These are phyloP conservation scores for Lamprologus ornatipinnis DNA, from an alignment of 2,113 vertebrate genomes.

Conservation along the genomic window DNA sequence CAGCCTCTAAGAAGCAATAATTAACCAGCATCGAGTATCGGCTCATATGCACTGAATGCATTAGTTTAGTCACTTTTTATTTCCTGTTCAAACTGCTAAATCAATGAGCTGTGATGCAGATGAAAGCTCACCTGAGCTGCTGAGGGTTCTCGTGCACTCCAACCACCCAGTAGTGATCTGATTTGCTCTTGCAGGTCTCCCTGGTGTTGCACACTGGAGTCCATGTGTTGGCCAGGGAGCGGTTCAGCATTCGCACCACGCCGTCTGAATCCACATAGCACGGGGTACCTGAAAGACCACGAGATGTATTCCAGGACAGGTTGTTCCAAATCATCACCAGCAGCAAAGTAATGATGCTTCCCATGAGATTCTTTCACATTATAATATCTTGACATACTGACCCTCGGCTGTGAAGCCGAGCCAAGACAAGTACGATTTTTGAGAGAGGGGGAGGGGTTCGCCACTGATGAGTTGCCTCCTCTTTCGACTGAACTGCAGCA, in stretches of 20 bases:
- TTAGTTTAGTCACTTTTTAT: not conserved
- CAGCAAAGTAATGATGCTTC: not conserved
- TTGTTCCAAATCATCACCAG: not conserved
- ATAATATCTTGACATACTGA: conserved; percentile 27
- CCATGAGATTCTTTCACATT: not conserved
- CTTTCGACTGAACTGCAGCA: conserved; percentile 79
- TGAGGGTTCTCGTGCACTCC: conserved; percentile 91
- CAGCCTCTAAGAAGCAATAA: not conserved
- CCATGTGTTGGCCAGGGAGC: conserved; percentile 83
- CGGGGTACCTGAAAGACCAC: conserved; percentile 76
- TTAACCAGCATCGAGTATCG: not conserved
- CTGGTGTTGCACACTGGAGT: conserved; percentile 83
- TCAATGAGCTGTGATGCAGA: not conserved
- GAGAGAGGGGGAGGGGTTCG: conserved; percentile 83
- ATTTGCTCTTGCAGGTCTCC: conserved; percentile 89
- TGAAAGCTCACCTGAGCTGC: conserved; percentile 82
- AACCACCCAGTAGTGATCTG: conserved; percentile 94
- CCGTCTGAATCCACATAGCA: conserved; percentile 88
- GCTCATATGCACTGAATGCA: not conserved
- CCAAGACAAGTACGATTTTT: conserved; percentile 82
- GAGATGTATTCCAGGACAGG: not conserved
- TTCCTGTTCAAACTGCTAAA: not conserved
- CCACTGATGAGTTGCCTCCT: conserved; percentile 77
- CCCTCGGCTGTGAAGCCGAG: conserved; percentile 93
- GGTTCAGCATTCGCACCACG: conserved; percentile 84